Evolutionary conservation across 2,888 invertebrate species (phyloP).

Genomic region (Sipunculus nudus): DNA sequence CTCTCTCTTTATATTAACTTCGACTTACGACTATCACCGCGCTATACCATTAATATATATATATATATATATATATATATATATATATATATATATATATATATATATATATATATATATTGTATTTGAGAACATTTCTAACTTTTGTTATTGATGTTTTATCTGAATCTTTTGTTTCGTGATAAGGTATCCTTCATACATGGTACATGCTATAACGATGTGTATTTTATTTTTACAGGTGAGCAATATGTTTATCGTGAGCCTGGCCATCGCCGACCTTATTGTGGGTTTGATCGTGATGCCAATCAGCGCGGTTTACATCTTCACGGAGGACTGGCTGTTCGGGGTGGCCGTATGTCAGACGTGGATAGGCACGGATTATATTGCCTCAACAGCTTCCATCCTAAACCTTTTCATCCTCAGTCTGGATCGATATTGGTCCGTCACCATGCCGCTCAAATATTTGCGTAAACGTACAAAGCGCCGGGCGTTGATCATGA

Average conservation of each 20-base stretch:
- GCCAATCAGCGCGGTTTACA: conserved; percentile 69
- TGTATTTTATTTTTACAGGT: conserved; percentile 65
- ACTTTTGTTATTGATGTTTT: no score
- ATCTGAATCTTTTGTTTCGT: no score
- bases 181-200: no score
- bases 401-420: conserved; percentile 71
- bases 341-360: conserved; percentile 71
- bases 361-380: conserved; percentile 72
- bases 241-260: conserved; percentile 70
- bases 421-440: conserved; percentile 69
- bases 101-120: no score
- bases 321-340: conserved; percentile 66
- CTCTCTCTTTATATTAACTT: no score
- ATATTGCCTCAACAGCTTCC: conserved; percentile 72
- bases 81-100: no score
- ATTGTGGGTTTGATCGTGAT: conserved; percentile 69
- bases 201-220: no score
- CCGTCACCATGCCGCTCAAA: conserved; percentile 69
- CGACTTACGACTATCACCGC: no score
- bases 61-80: no score
- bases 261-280: conserved; percentile 69
- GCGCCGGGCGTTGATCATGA: conserved; percentile 68
- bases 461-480: conserved; percentile 69
- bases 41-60: no score
- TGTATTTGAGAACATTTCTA: no score